phyloP scores from a whole-genome alignment of 2,888 invertebrate genomes.

The Catocala nupta region DNA sequence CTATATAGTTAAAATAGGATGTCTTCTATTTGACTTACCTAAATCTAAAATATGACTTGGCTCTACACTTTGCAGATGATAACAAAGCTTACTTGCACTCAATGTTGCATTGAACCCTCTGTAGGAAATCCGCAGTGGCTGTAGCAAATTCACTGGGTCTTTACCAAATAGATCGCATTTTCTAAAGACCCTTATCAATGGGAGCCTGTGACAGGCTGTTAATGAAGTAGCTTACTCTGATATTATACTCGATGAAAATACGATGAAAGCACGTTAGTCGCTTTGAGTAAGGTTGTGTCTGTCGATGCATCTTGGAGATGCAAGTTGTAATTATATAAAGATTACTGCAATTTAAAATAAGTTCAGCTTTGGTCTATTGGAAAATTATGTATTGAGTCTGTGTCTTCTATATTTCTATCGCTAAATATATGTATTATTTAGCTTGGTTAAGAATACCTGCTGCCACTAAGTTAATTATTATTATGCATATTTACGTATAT shows the following conservation, averaged over 20 bases:
- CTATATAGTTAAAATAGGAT: too few relatives aligned
- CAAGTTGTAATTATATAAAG: not conserved
- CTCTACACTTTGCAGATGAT: not conserved
- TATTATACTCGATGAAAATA: not conserved
- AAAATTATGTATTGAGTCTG: too few relatives aligned
- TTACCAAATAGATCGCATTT: not conserved
- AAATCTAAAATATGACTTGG: too few relatives aligned
- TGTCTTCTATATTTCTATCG: too few relatives aligned
- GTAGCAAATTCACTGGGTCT: not conserved
- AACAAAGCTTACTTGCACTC: not conserved
- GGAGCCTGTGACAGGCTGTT: conserved; percentile 12
- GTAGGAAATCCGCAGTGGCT: not conserved
- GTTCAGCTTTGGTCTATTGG: too few relatives aligned
- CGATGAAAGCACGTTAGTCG: not conserved
- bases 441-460: too few relatives aligned
- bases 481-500: too few relatives aligned
- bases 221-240: conserved; percentile 11
- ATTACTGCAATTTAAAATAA: too few relatives aligned
- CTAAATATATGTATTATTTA: too few relatives aligned
- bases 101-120: not conserved
- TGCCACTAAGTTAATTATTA: too few relatives aligned
- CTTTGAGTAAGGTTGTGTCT: not conserved
- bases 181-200: conserved; percentile 12
- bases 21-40: too few relatives aligned
- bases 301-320: not conserved